Percentiles rank a stretch among this genome's conserved stretches.
phyloP scores from a whole-genome alignment of 2,797 vertebrate genomes.

The Microctenopoma stevenorrisi region DNA sequence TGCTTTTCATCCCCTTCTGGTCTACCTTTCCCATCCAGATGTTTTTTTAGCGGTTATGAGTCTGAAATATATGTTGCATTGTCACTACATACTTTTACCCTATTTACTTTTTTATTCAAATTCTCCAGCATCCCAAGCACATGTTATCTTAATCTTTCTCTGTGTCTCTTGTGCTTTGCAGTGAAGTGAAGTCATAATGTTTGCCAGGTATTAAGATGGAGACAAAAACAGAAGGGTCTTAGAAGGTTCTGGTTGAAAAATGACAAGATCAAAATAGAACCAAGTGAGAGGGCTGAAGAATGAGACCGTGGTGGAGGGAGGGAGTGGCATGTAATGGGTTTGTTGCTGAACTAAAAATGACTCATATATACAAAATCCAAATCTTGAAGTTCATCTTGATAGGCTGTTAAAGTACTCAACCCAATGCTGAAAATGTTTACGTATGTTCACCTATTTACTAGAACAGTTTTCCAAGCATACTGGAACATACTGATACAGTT shows the following conservation, averaged over 20 bases:
- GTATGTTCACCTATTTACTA: background rate
- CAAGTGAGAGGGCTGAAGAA: conserved; percentile 48
- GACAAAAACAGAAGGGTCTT: conserved; percentile 26
- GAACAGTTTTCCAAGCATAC: background rate
- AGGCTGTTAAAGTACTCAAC: background rate
- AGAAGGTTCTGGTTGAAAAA: conserved; percentile 32
- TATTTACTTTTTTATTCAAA: conserved; percentile 7
- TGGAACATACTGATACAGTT: background rate
- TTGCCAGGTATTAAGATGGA: conserved; percentile 66
- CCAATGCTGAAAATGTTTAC: background rate
- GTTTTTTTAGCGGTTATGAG: background rate
- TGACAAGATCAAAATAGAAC: conserved; percentile 64
- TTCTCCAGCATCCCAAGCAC: conserved; percentile 28
- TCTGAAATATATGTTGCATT: conserved; percentile 31
- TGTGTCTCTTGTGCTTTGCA: conserved; percentile 72
- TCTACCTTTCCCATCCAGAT: conserved; percentile 13
- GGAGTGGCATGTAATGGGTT: conserved; percentile 12
- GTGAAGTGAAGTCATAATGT: conserved; percentile 74
- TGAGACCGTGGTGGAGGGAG: conserved; percentile 41
- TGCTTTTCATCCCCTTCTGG: background rate
- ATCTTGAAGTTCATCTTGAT: background rate
- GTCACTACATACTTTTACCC: conserved; percentile 6
- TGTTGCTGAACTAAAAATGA: conserved; percentile 10
- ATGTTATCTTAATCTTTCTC: conserved; percentile 50
- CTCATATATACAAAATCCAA: background rate